Conservation (phyloP, 2,888 invertebrate genomes). For the Branchellion lobata region DNA sequence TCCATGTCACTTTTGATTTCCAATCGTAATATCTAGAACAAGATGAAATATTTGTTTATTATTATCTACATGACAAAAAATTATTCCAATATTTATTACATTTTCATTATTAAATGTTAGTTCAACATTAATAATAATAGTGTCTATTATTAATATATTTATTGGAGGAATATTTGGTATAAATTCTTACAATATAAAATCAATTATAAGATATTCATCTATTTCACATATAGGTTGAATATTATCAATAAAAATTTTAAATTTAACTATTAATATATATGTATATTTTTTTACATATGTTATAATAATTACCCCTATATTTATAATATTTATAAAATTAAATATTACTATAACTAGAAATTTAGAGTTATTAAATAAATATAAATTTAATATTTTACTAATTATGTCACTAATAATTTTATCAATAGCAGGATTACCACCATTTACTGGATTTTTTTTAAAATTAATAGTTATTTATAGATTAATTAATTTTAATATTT, state of each 20-base stretch:
- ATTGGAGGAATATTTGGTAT: conserved; percentile 49
- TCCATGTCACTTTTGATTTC: conserved; percentile 51
- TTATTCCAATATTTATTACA: conserved; percentile 45
- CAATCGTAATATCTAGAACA: conserved; percentile 48
- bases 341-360: conserved; percentile 22
- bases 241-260: not conserved
- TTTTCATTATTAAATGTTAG: conserved; percentile 43
- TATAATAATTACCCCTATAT: conserved; percentile 40
- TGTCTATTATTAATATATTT: conserved; percentile 40
- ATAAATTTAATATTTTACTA: not conserved
- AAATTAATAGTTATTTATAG: conserved; percentile 48
- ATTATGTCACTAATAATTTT: conserved; percentile 38
- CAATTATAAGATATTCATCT: conserved; percentile 52
- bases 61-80: conserved; percentile 49
- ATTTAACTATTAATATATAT: conserved; percentile 10
- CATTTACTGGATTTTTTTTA: conserved; percentile 50
- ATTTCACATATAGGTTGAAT: conserved; percentile 53
- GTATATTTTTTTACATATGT: conserved; percentile 46
- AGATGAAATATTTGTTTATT: conserved; percentile 47
- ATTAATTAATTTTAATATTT: not conserved
- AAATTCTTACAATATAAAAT: conserved; percentile 48
- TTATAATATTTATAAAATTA: conserved; percentile 24
- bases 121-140: not conserved
- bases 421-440: conserved; percentile 48
- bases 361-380: not conserved